phyloP scores from a whole-genome alignment of 2,797 vertebrate genomes.

The Morelia viridis region DNA sequence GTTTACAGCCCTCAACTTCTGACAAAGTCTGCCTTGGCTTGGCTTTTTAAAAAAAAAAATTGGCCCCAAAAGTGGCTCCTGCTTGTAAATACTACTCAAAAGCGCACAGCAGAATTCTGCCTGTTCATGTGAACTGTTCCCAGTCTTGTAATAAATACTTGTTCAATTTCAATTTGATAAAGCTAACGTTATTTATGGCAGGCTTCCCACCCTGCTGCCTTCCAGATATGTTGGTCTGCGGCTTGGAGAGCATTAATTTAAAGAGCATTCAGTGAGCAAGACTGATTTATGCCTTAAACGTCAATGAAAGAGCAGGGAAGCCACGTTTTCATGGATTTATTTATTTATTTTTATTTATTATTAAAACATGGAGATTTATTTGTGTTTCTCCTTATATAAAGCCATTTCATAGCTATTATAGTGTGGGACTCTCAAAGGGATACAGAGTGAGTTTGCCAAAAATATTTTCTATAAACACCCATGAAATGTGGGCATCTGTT shows the following conservation, averaged over 20 bases:
- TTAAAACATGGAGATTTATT: neutral
- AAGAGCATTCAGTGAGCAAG: neutral
- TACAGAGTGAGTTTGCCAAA: neutral
- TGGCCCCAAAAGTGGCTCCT: conserved; percentile 36
- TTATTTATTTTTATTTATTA: neutral
- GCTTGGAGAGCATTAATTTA: neutral
- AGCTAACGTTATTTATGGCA: conserved; percentile 48
- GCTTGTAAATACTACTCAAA: conserved; percentile 72
- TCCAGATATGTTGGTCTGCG: neutral
- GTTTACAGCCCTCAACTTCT: conserved; percentile 56
- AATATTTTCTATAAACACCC: neutral
- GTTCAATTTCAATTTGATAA: conserved; percentile 53
- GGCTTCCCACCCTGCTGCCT: no score
- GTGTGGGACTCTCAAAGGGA: neutral
- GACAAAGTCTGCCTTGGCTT: conserved; percentile 55
- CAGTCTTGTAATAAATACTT: conserved; percentile 70
- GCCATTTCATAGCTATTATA: neutral
- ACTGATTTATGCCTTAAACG: conserved; percentile 6
- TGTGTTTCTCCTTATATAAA: neutral
- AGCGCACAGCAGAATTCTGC: conserved; percentile 47
- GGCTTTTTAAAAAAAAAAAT: conserved; percentile 28
- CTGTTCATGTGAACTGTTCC: conserved; percentile 50
- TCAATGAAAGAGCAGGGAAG: conserved; percentile 40
- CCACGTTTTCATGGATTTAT: neutral
- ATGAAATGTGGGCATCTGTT: neutral